These are phyloP conservation scores for Spilosoma lubricipeda DNA, from an alignment of 2,888 invertebrate genomes.

Conservation along the genomic window DNA sequence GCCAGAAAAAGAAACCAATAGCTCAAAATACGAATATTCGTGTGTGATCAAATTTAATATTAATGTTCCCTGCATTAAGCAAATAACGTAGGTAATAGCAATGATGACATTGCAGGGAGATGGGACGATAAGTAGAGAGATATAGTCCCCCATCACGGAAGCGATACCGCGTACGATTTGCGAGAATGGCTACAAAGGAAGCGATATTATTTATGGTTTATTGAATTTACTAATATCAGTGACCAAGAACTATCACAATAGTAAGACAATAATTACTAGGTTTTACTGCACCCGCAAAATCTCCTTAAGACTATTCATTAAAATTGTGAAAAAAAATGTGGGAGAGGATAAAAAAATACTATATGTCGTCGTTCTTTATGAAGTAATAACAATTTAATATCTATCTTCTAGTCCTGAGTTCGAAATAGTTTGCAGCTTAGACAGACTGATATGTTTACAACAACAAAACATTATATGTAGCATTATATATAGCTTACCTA, in stretches of 20 bases:
- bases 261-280: not conserved
- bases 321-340: no score
- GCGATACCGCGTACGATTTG: conserved; percentile 27
- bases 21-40: conserved; percentile 1
- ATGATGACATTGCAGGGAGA: conserved; percentile 62
- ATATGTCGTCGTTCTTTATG: not conserved
- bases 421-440: not conserved
- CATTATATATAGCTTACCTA: not conserved
- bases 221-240: not conserved
- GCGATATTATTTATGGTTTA: not conserved
- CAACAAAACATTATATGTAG: no score
- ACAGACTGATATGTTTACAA: not conserved
- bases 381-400: not conserved
- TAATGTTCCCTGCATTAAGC: conserved; percentile 42
- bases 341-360: no score
- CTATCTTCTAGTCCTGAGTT: not conserved
- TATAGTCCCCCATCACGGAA: conserved; percentile 73
- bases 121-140: conserved; percentile 64
- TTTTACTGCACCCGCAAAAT: not conserved
- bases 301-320: not conserved
- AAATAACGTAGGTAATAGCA: conserved; percentile 37
- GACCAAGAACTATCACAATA: not conserved
- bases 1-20: not conserved
- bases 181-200: conserved; percentile 8
- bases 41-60: conserved; percentile 25